Evolutionary conservation across 2,797 vertebrate species (phyloP).

Genomic region (Diplodus puntazzo): DNA sequence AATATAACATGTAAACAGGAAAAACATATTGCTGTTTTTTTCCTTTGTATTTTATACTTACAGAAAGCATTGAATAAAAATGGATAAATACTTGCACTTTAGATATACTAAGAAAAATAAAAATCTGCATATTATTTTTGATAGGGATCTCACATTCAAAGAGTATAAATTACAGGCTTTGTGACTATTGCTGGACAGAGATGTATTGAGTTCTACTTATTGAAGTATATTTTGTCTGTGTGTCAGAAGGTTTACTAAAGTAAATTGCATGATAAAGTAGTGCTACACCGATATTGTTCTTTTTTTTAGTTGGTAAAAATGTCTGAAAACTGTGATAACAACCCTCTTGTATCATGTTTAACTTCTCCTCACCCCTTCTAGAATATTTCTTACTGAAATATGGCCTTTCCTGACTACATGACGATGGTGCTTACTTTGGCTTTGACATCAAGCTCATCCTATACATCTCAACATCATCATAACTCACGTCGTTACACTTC

Average conservation of each 20-base stretch:
- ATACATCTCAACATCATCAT: slow-evolving; percentile 81
- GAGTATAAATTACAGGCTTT: slow-evolving; percentile 88
- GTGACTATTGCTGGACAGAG: slow-evolving; percentile 89
- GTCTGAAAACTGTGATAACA: slow-evolving; percentile 89
- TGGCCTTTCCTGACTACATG: slow-evolving; percentile 87
- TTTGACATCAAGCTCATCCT: slow-evolving; percentile 85
- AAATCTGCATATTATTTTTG: slow-evolving; percentile 92
- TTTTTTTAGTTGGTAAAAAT: slow-evolving; percentile 86
- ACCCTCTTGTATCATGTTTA: slow-evolving; percentile 86
- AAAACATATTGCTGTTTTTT: slow-evolving; percentile 88
- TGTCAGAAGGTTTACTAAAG: slow-evolving; percentile 90
- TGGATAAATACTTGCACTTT: slow-evolving; percentile 91
- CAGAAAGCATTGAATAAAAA: slow-evolving; percentile 90
- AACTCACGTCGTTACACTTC: slow-evolving; percentile 77
- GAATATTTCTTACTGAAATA: slow-evolving; percentile 83
- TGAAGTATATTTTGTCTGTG: slow-evolving; percentile 91
- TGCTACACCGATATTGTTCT: slow-evolving; percentile 88
- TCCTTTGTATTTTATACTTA: slow-evolving; percentile 91
- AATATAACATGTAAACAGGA: slow-evolving; percentile 86
- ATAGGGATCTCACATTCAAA: slow-evolving; percentile 90
- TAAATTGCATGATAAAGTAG: slow-evolving; percentile 90
- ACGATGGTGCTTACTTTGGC: slow-evolving; percentile 90
- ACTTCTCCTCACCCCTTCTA: slow-evolving; percentile 77
- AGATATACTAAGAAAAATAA: slow-evolving; percentile 89
- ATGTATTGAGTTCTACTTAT: slow-evolving; percentile 89